These are phyloP conservation scores for Tenualosa thibaudeaui DNA, from an alignment of 2,797 vertebrate species.

Conservation along the genomic window DNA sequence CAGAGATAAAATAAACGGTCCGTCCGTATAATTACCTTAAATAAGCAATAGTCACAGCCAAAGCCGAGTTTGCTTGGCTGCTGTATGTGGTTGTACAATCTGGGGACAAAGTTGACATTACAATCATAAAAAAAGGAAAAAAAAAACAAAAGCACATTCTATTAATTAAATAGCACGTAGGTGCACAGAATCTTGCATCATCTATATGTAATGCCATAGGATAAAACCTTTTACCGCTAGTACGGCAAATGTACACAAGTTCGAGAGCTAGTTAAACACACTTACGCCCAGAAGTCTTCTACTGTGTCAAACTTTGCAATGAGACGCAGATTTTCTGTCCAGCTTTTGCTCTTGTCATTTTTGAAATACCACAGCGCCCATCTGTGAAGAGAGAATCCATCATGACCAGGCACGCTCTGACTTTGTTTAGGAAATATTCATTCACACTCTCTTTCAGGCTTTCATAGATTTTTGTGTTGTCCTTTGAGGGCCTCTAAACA, in stretches of 20 bases:
- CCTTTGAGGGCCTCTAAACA: not conserved
- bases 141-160: not conserved
- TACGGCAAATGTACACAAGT: not conserved
- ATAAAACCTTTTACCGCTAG: not conserved
- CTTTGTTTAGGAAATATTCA: constrained; percentile 26
- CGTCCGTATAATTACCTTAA: constrained; percentile 73
- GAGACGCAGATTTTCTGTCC: constrained; percentile 82
- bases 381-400: constrained; percentile 55
- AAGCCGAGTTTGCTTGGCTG: constrained; percentile 81
- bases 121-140: not conserved
- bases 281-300: constrained; percentile 87
- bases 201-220: not conserved
- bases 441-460: not conserved
- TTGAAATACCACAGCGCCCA: constrained; percentile 87
- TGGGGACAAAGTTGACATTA: constrained; percentile 54
- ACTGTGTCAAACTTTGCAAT: constrained; percentile 85
- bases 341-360: constrained; percentile 84
- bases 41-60: constrained; percentile 84
- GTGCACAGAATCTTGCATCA: not conserved
- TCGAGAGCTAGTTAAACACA: constrained; percentile 34
- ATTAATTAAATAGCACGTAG: not conserved
- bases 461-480: not conserved
- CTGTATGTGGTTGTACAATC: constrained; percentile 86
- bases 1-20: not conserved
- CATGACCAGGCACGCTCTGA: not conserved